Conservation (phyloP, 2,113 vertebrate genomes). For the Chaetura pelagica region DNA sequence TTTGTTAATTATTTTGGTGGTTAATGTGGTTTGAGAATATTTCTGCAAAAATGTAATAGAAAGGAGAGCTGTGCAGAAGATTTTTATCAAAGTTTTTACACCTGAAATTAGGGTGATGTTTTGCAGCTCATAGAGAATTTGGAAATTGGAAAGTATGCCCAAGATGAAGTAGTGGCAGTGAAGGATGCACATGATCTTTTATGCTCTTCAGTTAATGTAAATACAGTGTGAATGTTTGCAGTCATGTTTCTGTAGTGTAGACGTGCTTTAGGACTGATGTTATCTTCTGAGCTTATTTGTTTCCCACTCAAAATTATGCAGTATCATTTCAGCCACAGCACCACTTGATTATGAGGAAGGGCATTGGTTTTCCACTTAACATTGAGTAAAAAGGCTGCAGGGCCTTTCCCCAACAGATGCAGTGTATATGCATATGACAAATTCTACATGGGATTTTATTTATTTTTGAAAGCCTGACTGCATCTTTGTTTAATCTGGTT, state of each 20-base stretch:
- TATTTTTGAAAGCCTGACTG: not conserved
- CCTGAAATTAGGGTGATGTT: not conserved
- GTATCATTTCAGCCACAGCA: not conserved
- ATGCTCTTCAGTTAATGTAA: not conserved
- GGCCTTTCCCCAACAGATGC: fast-evolving
- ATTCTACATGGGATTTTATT: not conserved
- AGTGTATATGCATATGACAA: not conserved
- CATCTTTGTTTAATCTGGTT: not conserved
- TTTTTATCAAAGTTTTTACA: not conserved
- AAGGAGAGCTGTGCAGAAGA: not conserved
- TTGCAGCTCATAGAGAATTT: not conserved
- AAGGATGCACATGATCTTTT: not conserved
- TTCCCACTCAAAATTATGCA: not conserved
- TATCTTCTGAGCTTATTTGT: not conserved
- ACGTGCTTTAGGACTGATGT: not conserved
- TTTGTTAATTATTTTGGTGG: not conserved
- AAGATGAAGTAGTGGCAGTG: fast-evolving
- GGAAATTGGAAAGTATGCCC: not conserved
- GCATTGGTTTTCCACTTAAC: not conserved
- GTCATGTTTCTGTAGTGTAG: not conserved
- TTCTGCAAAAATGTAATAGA: not conserved
- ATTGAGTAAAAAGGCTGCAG: not conserved
- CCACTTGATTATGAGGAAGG: not conserved
- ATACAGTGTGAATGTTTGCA: not conserved
- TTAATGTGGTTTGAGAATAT: not conserved